Base-by-base conservation (phyloP, 1,140 invertebrate genomes). In the Atta cephalotes region DNA sequence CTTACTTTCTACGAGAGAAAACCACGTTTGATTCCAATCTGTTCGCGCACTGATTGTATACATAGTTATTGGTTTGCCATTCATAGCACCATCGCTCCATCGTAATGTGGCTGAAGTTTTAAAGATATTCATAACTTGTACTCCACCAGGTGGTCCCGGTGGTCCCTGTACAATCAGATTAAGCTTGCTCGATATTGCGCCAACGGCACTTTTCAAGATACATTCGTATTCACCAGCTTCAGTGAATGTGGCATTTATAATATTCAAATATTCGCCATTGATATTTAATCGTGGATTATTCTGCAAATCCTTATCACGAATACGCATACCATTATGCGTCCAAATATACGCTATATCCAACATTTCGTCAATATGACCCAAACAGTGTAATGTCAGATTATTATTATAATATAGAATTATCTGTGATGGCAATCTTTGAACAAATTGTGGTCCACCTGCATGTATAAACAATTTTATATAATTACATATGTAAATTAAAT, bases 191-290 rank as follows among this genome's bases (percentile, higher is more conserved):
- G 96, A 96, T 70, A 98, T 98, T 87, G 96, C 95, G 28, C 98
- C 98, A 14, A 99, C 98, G 2, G 98, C 97, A 12, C 98, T 98
- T 94, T 98, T 97, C 6, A 98, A 97, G 25, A 98, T 96, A 93
- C 98, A 99, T 92, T 98, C 97, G 92, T 99, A 99, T 79, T 98
- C 97, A 3, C 98, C 98, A 62, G 97, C 96, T 94, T 99, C 98
- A 3, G 97, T 96, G 84, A 98, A 96, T 0, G 98, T 98, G 0
- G 98, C 96, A 93, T 99, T 98, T 76, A 96, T 96, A 80, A 99
- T 98, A 58, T 96, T 96, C 4, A 99, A 94, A 90, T 96, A 96
- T 60, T 98, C 98, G 56, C 96, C 96, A 90, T 97, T 96, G 14
- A 97, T 96, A 87, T 89, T 91, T 90, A 96, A 87, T 18, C 92